These are phyloP conservation scores for Salarias fasciatus DNA, from an alignment of 2,797 vertebrate genomes.

Conservation along the genomic window DNA sequence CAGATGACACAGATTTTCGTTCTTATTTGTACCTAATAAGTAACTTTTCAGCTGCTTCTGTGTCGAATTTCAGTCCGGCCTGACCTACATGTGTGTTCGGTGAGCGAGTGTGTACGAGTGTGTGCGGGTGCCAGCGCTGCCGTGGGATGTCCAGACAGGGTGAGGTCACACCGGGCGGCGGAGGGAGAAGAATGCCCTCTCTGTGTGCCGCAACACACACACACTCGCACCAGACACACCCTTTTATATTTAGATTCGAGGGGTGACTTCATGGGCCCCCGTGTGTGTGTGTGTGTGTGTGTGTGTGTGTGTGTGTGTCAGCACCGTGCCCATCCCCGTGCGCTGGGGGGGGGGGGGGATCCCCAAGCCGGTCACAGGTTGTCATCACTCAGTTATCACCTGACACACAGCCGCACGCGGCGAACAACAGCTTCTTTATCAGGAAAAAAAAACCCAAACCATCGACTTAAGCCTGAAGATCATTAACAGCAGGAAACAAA, in stretches of 20 bases:
- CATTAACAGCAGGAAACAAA: slow-evolving; percentile 45
- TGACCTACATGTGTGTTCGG: slow-evolving; percentile 34
- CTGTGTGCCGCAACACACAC: slow-evolving; percentile 59
- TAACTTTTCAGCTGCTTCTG: slow-evolving; percentile 18
- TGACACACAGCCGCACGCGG: slow-evolving; percentile 20
- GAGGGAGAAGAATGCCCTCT: slow-evolving; percentile 73
- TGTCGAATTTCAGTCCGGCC: slow-evolving; percentile 35
- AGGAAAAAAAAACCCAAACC: slow-evolving; percentile 37
- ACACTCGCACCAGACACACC: slow-evolving; percentile 50
- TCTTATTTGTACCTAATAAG: not conserved
- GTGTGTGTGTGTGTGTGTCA: slow-evolving; percentile 16
- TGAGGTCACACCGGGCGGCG: slow-evolving; percentile 58
- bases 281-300: too few relatives aligned
- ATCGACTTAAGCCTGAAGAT: slow-evolving; percentile 56
- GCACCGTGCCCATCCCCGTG: slow-evolving; percentile 59
- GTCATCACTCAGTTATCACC: slow-evolving; percentile 60
- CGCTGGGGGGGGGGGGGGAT: slow-evolving; percentile 40
- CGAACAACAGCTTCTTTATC: slow-evolving; percentile 64
- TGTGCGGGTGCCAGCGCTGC: slow-evolving; percentile 12
- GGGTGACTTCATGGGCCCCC: slow-evolving; percentile 52
- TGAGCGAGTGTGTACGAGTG: slow-evolving; percentile 29
- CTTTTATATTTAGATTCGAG: slow-evolving; percentile 73
- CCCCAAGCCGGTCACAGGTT: slow-evolving; percentile 65
- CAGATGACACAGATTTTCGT: not conserved
- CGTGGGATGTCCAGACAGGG: slow-evolving; percentile 68